Evolutionary conservation across 2,888 invertebrate genomes (phyloP).

Genomic region (Agonopterix heracliana): DNA sequence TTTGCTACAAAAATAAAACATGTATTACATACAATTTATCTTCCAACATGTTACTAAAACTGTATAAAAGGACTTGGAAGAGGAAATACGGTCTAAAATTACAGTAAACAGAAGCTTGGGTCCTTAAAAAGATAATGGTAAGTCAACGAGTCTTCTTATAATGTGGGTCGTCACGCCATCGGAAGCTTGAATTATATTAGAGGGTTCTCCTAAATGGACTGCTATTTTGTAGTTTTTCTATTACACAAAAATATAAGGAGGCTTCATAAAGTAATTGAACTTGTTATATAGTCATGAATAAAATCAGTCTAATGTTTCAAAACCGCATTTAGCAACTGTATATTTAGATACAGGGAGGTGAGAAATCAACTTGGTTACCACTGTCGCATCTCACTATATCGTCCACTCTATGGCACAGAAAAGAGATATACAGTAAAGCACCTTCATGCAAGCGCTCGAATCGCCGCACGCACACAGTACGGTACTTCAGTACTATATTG

Average conservation of each 20-base stretch:
- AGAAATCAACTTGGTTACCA: neutral
- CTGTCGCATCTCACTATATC: slow-evolving; percentile 27
- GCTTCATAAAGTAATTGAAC: too few relatives aligned
- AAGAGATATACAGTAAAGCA: too few relatives aligned
- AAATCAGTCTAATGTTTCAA: too few relatives aligned
- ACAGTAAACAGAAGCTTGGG: neutral
- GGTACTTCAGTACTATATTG: too few relatives aligned
- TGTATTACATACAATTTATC: neutral
- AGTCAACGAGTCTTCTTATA: slow-evolving; percentile 17
- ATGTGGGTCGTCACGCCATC: slow-evolving; percentile 17
- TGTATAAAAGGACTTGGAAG: neutral
- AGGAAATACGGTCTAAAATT: neutral
- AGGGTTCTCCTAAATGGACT: neutral
- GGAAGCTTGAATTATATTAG: slow-evolving; percentile 7
- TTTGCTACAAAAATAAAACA: neutral
- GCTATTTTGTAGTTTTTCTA: too few relatives aligned
- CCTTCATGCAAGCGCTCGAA: too few relatives aligned
- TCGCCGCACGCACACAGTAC: too few relatives aligned
- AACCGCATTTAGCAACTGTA: too few relatives aligned
- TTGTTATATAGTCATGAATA: too few relatives aligned
- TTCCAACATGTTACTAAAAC: neutral
- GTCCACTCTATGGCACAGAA: slow-evolving; percentile 23
- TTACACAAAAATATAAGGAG: too few relatives aligned
- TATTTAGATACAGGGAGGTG: too few relatives aligned
- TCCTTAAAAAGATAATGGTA: slow-evolving; percentile 12